phyloP scores from a whole-genome alignment of 2,888 invertebrate genomes.

The Papilio gigon region DNA sequence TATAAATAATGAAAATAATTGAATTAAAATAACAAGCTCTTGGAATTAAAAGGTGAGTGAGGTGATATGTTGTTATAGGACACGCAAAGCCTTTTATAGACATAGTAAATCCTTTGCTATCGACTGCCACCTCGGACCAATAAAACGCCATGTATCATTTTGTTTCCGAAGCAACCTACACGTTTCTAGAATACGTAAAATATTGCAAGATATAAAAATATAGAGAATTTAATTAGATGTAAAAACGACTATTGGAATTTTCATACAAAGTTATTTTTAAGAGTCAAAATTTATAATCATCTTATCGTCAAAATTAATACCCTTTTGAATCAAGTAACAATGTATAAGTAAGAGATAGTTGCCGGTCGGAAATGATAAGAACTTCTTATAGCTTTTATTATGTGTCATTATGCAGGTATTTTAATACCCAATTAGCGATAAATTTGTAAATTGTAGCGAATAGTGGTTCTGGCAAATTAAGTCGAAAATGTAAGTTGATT shows the following conservation, averaged over 20 bases:
- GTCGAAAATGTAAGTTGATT: neutral
- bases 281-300: too few relatives aligned
- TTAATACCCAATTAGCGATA: neutral
- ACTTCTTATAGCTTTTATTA: neutral
- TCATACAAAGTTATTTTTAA: too few relatives aligned
- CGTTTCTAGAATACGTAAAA: slow-evolving; percentile 17
- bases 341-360: too few relatives aligned
- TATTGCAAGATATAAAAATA: neutral
- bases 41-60: neutral
- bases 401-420: too few relatives aligned
- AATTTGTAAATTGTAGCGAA: neutral
- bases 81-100: slow-evolving; percentile 9
- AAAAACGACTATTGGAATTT: neutral
- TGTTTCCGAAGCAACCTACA: slow-evolving; percentile 5
- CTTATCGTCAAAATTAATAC: neutral
- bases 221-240: neutral
- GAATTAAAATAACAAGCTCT: neutral
- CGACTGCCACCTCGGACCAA: slow-evolving; percentile 12
- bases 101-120: slow-evolving; percentile 26
- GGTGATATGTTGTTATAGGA: neutral
- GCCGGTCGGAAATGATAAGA: neutral
- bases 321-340: too few relatives aligned
- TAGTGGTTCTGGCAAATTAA: neutral
- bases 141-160: slow-evolving; percentile 20
- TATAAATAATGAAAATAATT: neutral